Conservation (phyloP, 1,140 invertebrate genomes). For the Drosophila pachea region DNA sequence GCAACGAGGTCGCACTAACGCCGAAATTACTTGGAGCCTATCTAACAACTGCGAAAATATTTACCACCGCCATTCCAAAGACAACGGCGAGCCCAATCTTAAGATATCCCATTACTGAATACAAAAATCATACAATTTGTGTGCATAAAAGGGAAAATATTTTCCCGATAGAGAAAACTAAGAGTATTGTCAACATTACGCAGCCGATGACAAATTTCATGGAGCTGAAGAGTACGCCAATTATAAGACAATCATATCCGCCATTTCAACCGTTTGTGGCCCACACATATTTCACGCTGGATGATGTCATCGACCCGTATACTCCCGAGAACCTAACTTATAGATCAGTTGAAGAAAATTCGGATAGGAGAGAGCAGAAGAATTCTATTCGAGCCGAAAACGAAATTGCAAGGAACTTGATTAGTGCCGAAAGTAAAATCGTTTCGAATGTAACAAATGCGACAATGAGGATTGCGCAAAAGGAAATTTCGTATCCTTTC, state of each 20-base stretch:
- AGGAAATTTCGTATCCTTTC: neutral
- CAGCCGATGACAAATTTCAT: neutral
- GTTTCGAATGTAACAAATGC: no score
- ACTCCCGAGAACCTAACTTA: neutral
- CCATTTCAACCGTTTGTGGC: neutral
- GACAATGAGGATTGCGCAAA: no score
- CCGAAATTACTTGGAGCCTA: neutral
- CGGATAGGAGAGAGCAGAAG: no score
- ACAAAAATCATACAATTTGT: neutral
- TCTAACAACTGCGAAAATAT: neutral
- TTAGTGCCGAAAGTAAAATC: no score
- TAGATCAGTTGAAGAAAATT: neutral
- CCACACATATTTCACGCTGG: neutral
- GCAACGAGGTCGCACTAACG: neutral
- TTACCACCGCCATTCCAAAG: neutral
- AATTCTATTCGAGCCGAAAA: neutral
- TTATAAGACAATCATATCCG: neutral
- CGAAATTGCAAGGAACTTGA: neutral
- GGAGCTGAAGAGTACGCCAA: neutral
- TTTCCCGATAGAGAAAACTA: neutral
- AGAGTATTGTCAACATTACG: neutral
- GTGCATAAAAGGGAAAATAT: neutral
- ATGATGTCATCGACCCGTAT: neutral
- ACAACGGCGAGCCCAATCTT: neutral
- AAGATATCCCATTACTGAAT: neutral